Conservation (phyloP, 2,888 invertebrate genomes). For the Amiota minor region DNA sequence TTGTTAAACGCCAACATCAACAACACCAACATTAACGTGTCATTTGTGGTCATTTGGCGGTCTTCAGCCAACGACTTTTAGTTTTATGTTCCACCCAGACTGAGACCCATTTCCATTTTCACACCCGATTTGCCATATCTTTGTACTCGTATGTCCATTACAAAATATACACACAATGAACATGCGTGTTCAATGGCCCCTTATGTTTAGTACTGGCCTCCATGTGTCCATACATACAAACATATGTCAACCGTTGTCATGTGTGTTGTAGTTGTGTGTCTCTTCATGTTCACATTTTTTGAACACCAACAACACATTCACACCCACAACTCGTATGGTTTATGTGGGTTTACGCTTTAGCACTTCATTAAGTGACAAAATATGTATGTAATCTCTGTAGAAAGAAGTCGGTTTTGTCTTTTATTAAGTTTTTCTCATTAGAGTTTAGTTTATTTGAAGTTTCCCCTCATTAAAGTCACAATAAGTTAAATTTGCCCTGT, state of each 20-base stretch:
- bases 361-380: conserved; percentile 62
- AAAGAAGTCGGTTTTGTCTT: not conserved
- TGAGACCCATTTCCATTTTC: too few relatives aligned
- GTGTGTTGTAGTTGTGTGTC: not conserved
- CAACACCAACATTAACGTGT: conserved; percentile 49
- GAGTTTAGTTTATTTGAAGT: too few relatives aligned
- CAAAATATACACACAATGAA: not conserved
- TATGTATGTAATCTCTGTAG: conserved; percentile 9
- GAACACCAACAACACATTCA: not conserved
- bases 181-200: too few relatives aligned
- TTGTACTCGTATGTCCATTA: too few relatives aligned
- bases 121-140: too few relatives aligned
- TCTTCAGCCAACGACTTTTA: conserved; percentile 19
- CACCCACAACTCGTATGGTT: conserved; percentile 35
- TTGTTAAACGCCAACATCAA: conserved; percentile 64
- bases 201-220: too few relatives aligned
- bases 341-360: conserved; percentile 55
- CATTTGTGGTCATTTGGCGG: conserved; percentile 63
- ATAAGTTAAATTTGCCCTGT: too few relatives aligned
- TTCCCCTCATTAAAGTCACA: too few relatives aligned
- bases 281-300: not conserved
- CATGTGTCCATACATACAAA: too few relatives aligned
- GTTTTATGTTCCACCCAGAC: too few relatives aligned
- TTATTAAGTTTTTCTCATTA: too few relatives aligned
- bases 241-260: not conserved